Percentiles rank a stretch among this genome's conserved stretches.
phyloP scores from a whole-genome alignment of 2,888 invertebrate genomes.

The Agrotis segetum region DNA sequence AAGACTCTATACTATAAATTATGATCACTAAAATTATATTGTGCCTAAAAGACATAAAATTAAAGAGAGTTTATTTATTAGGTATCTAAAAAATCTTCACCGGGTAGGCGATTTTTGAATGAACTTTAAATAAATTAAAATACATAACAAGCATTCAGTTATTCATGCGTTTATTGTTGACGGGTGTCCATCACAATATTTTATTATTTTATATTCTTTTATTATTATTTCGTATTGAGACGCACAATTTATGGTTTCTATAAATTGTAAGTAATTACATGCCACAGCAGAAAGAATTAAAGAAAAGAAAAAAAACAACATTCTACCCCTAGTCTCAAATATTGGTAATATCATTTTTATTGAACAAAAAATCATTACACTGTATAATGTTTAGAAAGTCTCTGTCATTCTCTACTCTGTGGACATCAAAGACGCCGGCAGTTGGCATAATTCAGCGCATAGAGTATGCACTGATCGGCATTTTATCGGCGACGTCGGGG shows the following conservation, averaged over 20 bases:
- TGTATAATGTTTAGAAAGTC: neutral
- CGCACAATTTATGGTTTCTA: conserved; percentile 1
- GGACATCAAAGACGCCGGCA: conserved; percentile 75
- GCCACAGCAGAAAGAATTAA: too few relatives aligned
- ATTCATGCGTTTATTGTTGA: conserved; percentile 12
- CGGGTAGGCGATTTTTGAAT: conserved; percentile 20
- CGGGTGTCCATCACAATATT: conserved; percentile 8
- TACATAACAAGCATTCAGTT: conserved; percentile 20
- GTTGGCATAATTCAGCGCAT: conserved; percentile 77
- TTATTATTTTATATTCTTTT: conserved; percentile 5
- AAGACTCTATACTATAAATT: conserved; percentile 6
- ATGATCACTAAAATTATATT: conserved; percentile 30
- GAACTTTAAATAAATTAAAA: conserved; percentile 56
- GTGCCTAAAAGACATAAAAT: neutral
- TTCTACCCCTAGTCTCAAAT: too few relatives aligned
- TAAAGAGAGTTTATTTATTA: conserved; percentile 38
- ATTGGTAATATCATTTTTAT: too few relatives aligned
- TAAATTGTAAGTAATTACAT: neutral
- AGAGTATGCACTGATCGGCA: conserved; percentile 83
- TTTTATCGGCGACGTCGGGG: conserved; percentile 77
- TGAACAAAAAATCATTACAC: too few relatives aligned
- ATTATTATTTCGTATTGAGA: neutral
- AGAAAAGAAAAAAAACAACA: too few relatives aligned
- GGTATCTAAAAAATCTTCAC: conserved; percentile 18
- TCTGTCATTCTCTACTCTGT: conserved; percentile 65